Evolutionary conservation across 1,140 invertebrate species (phyloP).

Genomic region (Zophobas atratus): DNA sequence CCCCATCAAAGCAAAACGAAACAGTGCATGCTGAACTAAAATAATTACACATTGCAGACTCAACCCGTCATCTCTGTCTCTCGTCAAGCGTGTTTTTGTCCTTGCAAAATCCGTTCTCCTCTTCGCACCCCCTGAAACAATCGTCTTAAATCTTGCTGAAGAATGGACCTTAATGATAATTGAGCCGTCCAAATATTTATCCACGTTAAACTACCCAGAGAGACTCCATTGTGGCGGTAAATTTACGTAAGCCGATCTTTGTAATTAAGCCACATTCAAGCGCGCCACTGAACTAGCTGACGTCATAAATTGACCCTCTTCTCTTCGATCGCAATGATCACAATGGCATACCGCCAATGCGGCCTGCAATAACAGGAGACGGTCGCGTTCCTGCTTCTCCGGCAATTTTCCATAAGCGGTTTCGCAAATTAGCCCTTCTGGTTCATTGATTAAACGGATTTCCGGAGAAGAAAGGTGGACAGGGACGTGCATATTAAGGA

Average conservation of each 20-base stretch:
- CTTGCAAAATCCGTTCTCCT: not conserved
- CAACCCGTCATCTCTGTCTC: not conserved
- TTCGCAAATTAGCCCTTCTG: slow-evolving; percentile 33
- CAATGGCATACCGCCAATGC: slow-evolving; percentile 45
- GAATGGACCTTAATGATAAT: slow-evolving; percentile 28
- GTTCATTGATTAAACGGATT: slow-evolving; percentile 1
- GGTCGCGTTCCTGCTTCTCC: slow-evolving; percentile 30
- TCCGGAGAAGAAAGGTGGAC: too few relatives aligned
- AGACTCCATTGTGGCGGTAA: slow-evolving; percentile 17
- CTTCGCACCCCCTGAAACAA: not conserved
- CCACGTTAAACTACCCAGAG: slow-evolving; percentile 10
- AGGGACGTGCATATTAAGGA: too few relatives aligned
- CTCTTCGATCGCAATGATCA: slow-evolving; percentile 44
- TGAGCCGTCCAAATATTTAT: slow-evolving; percentile 33
- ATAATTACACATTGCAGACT: not conserved
- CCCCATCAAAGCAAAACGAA: not conserved
- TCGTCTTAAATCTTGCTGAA: slow-evolving; percentile 7
- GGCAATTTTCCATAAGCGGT: slow-evolving; percentile 39
- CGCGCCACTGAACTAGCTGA: slow-evolving; percentile 38
- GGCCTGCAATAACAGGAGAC: slow-evolving; percentile 33
- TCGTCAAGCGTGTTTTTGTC: not conserved
- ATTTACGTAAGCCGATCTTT: slow-evolving; percentile 32
- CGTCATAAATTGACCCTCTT: slow-evolving; percentile 47
- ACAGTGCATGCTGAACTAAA: slow-evolving; percentile 6
- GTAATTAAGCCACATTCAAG: slow-evolving; percentile 45